Conservation (phyloP, 2,797 vertebrate species). For the Prunella strophiata region DNA sequence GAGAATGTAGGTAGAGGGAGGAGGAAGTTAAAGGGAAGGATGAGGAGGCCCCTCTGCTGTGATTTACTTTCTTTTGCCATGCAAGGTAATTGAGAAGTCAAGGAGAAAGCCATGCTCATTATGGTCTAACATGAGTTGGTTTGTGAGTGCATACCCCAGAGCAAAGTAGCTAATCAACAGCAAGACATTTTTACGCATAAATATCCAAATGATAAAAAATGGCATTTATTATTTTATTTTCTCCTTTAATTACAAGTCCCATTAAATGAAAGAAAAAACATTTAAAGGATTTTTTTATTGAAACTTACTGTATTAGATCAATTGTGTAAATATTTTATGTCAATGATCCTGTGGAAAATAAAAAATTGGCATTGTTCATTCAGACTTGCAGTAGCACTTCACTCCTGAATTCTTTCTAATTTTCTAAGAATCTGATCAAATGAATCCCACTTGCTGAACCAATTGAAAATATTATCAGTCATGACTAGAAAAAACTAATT, state of each 20-base stretch:
- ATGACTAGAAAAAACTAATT: conserved; percentile 66
- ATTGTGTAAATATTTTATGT: neutral
- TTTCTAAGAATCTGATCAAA: conserved; percentile 71
- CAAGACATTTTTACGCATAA: conserved; percentile 9
- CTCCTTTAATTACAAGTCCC: neutral
- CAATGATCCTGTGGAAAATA: neutral
- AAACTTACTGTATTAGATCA: neutral
- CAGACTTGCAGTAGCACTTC: conserved; percentile 17
- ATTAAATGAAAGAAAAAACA: neutral
- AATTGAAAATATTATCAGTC: conserved; percentile 70
- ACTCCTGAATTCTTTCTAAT: conserved; percentile 50
- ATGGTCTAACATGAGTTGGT: neutral
- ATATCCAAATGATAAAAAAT: neutral
- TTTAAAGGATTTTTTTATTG: neutral
- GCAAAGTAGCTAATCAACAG: neutral
- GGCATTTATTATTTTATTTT: neutral
- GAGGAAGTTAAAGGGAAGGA: neutral
- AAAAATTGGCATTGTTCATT: conserved; percentile 32
- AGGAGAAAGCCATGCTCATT: neutral
- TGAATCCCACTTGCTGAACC: conserved; percentile 56
- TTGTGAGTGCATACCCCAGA: neutral
- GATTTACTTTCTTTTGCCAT: neutral
- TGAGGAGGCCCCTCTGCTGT: neutral
- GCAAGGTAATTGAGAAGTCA: neutral
- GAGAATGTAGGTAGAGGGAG: neutral